Percentiles rank a stretch among this genome's conserved stretches.
Conservation (phyloP, 2,113 vertebrate species). For the Heloderma charlesbogerti region DNA sequence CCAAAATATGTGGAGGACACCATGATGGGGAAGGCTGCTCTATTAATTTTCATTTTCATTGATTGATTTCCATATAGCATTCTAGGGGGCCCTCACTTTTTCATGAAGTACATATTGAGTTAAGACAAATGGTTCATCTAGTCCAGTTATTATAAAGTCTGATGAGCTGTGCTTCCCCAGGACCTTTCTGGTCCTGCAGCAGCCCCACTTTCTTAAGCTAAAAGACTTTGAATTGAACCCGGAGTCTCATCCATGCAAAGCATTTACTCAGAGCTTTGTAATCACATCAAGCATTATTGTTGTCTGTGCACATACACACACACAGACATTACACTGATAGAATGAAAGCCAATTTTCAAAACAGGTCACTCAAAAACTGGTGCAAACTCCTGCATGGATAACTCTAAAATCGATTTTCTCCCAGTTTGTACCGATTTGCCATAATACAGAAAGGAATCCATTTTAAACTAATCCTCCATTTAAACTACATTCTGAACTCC, state of each 20-base stretch:
- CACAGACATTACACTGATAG: slow-evolving; percentile 54
- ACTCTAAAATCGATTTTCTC: slow-evolving; percentile 69
- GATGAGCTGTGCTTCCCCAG: not conserved
- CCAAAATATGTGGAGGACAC: too few species aligned
- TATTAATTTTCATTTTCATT: not conserved
- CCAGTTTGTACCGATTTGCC: slow-evolving; percentile 68
- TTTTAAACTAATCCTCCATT: slow-evolving; percentile 67
- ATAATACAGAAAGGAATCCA: slow-evolving; percentile 73
- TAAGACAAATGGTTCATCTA: not conserved
- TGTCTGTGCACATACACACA: not conserved
- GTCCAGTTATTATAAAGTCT: not conserved
- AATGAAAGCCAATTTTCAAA: slow-evolving; percentile 68
- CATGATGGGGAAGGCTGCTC: not conserved
- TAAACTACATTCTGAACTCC: slow-evolving; percentile 45
- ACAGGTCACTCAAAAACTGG: slow-evolving; percentile 64
- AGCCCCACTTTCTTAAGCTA: not conserved
- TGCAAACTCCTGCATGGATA: slow-evolving; percentile 72
- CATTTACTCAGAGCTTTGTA: not conserved
- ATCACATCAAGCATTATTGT: slow-evolving; percentile 5
- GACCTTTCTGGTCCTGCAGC: not conserved
- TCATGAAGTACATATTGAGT: not conserved
- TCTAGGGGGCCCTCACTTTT: not conserved
- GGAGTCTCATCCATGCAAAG: slow-evolving; percentile 1
- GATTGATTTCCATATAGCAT: not conserved
- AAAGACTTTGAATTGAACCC: not conserved